phyloP scores from a whole-genome alignment of 2,797 vertebrate genomes.

The Odontamblyopus lacepedii region DNA sequence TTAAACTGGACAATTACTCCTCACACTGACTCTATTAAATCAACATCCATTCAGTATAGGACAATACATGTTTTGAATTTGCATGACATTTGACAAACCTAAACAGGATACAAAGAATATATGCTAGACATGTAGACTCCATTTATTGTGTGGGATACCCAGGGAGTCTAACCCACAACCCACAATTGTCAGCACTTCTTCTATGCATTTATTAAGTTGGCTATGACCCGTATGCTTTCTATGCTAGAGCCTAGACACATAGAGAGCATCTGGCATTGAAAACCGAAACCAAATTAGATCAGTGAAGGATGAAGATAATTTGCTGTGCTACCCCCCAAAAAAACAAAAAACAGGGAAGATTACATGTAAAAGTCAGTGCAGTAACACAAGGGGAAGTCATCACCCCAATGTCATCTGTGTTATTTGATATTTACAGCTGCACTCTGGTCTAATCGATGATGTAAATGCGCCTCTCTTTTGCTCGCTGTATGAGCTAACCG shows the following conservation, averaged over 20 bases:
- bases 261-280: neutral
- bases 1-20: too few relatives aligned
- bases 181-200: neutral
- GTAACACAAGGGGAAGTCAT: slow-evolving; percentile 32
- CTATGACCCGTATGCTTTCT: neutral
- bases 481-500: slow-evolving; percentile 53
- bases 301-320: neutral
- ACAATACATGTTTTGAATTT: neutral
- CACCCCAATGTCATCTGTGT: slow-evolving; percentile 51
- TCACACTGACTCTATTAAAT: too few relatives aligned
- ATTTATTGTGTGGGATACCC: neutral
- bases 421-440: slow-evolving; percentile 70
- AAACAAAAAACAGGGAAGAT: neutral
- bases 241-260: neutral
- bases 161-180: neutral
- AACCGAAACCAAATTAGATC: neutral
- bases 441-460: slow-evolving; percentile 61
- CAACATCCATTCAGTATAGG: neutral
- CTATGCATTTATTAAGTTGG: too few relatives aligned
- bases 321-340: neutral
- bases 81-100: neutral
- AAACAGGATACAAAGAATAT: neutral
- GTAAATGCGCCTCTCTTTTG: slow-evolving; percentile 58
- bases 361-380: slow-evolving; percentile 9
- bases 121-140: neutral